Evolutionary conservation across 2,888 invertebrate genomes (phyloP), one percentile per base, ranked within the genome.

Genomic region (Hipparchia sbordonii): DNA sequence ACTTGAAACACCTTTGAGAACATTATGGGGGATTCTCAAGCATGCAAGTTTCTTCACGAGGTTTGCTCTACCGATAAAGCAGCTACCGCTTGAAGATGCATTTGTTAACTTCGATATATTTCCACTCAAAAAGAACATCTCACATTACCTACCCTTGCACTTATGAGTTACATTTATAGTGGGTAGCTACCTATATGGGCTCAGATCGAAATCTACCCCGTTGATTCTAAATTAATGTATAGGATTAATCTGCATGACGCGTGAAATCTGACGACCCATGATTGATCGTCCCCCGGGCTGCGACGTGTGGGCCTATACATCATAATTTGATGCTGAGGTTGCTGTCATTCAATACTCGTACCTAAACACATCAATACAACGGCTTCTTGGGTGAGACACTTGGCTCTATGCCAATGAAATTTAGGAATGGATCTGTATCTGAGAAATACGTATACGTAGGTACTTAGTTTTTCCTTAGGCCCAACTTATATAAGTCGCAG

Each of bases 271-370:
- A 77, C 78, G 75, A 75, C 51, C 59, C 52, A 72, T 85, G 85
- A 84, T 84, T 77, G 84, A 85, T 85, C 81, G 76, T 77, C 72
- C 70, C 63, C 78, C 78, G 76, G 79, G 79, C 76, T 48, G 67
- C 59, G 65, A 10, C 71, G 72, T 77, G 77, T 77, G 79, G 76
- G 78, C 79, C 82, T 79, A 88, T 89, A 85, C 84, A 85, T 89
- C 89, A 89, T 88, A 84, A 88, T 89, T 85, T 85, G 85, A 85
- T 82, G 82, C 79, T 84, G 84, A 87, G 59, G 59, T 10, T 68
- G 68, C 56, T 51, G 84, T 81, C 77, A 79, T 77, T 78, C 70
- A 76, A 71, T 74, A 77, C 75, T 70, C 66, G 72, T 62, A 65
- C 72, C 59, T 67, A 71, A 71, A 72, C 72, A 75, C 71, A 71